phyloP scores from a whole-genome alignment of 2,888 invertebrate species.

The Drosophila subsilvestris region DNA sequence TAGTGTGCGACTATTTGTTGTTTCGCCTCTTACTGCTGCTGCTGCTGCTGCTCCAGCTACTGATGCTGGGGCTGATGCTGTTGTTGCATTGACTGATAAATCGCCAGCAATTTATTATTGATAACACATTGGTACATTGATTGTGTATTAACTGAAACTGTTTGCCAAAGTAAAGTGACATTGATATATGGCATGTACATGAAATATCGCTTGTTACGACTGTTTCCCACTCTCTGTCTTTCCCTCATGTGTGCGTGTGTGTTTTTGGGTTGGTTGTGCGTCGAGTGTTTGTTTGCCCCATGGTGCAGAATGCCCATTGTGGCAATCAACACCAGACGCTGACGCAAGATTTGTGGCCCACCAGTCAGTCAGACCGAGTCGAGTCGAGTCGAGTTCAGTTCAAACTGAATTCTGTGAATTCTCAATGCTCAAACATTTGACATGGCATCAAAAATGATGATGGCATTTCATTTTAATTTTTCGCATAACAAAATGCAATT shows the following conservation, averaged over 20 bases:
- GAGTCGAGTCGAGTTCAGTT: constrained; percentile 11
- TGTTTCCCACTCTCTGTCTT: constrained; percentile 18
- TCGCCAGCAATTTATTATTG: constrained; percentile 79
- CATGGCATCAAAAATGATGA: constrained; percentile 61
- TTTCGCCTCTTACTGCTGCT: constrained; percentile 2
- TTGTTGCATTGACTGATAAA: constrained; percentile 73
- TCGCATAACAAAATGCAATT: constrained; percentile 40
- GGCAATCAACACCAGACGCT: constrained; percentile 75
- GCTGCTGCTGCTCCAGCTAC: constrained; percentile 7
- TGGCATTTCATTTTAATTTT: constrained; percentile 55
- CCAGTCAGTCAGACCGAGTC: constrained; percentile 37
- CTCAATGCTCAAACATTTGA: constrained; percentile 55
- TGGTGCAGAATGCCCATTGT: constrained; percentile 61
- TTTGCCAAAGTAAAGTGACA: constrained; percentile 81
- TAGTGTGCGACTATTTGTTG: constrained; percentile 40
- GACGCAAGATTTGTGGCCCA: constrained; percentile 68
- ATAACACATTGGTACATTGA: constrained; percentile 81
- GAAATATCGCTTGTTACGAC: constrained; percentile 76
- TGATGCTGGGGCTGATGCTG: constrained; percentile 23
- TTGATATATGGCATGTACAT: constrained; percentile 78
- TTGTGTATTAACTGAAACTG: constrained; percentile 80
- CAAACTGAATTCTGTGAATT: constrained; percentile 13
- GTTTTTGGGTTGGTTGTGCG: constrained; percentile 17
- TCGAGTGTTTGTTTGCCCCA: constrained; percentile 32
- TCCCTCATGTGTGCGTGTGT: constrained; percentile 5